phyloP scores from a whole-genome alignment of 2,113 vertebrate species.

The Arothron firmamentum region DNA sequence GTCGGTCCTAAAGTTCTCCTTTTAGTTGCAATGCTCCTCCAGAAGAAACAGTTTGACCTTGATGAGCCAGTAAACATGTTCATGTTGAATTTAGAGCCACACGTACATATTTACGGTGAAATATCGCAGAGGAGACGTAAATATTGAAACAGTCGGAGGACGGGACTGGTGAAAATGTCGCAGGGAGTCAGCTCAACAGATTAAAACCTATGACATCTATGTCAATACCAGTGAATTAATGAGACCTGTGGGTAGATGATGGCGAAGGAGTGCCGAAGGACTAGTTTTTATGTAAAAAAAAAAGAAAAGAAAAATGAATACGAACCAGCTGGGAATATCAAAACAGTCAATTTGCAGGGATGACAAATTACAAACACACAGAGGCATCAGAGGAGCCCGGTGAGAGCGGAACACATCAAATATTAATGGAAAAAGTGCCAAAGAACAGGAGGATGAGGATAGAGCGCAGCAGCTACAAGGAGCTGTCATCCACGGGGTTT shows the following conservation, averaged over 20 bases:
- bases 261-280: slow-evolving; percentile 3
- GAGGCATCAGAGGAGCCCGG: slow-evolving; percentile 24
- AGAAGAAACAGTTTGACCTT: too few relatives aligned
- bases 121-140: too few relatives aligned
- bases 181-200: too few relatives aligned
- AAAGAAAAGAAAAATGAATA: too few relatives aligned
- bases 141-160: too few relatives aligned
- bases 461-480: neutral
- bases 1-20: neutral
- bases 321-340: too few relatives aligned
- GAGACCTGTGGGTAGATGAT: neutral
- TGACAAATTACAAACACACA: slow-evolving; percentile 50
- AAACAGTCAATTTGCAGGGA: slow-evolving; percentile 12
- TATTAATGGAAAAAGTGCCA: slow-evolving; percentile 28
- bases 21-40: too few relatives aligned
- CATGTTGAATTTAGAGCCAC: too few relatives aligned
- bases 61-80: neutral
- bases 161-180: too few relatives aligned
- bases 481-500: neutral
- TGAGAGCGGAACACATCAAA: slow-evolving; percentile 47
- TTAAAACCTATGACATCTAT: neutral
- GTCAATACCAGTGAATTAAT: neutral
- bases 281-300: neutral
- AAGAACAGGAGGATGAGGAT: slow-evolving; percentile 6
- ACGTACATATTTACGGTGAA: too few relatives aligned